Evolutionary conservation across 2,888 invertebrate genomes (phyloP).

Genomic region (Autographa pulchrina): DNA sequence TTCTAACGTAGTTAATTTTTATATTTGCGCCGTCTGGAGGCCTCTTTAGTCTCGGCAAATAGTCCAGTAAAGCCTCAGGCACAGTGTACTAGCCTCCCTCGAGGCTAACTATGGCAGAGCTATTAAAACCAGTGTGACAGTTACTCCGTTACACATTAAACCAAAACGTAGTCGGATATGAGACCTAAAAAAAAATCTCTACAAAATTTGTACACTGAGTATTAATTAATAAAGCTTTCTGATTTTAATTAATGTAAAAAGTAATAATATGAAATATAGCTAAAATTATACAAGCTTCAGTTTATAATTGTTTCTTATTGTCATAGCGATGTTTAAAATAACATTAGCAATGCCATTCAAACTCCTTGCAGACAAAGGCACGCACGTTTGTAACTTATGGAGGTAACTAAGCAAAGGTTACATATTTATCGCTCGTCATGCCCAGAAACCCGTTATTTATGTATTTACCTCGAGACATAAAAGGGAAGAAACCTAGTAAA

Average conservation of each 20-base stretch:
- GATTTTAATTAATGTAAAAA: not conserved
- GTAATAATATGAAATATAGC: not conserved
- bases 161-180: not conserved
- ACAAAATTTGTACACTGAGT: not conserved
- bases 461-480: not conserved
- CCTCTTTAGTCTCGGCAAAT: not conserved
- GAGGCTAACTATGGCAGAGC: not conserved
- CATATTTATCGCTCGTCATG: not conserved
- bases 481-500: not conserved
- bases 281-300: not conserved
- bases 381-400: not conserved
- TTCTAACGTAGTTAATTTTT: slow-evolving; percentile 1
- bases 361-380: not conserved
- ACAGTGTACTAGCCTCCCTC: not conserved
- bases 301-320: not conserved
- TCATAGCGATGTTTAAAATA: not conserved
- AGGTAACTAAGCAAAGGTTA: not conserved
- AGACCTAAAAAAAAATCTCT: not conserved
- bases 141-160: not conserved
- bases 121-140: not conserved
- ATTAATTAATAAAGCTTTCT: not conserved
- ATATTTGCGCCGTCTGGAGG: not conserved
- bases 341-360: not conserved
- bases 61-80: not conserved
- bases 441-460: not conserved